phyloP scores from a whole-genome alignment of 2,113 vertebrate species.

The Dryoscopus gambensis region DNA sequence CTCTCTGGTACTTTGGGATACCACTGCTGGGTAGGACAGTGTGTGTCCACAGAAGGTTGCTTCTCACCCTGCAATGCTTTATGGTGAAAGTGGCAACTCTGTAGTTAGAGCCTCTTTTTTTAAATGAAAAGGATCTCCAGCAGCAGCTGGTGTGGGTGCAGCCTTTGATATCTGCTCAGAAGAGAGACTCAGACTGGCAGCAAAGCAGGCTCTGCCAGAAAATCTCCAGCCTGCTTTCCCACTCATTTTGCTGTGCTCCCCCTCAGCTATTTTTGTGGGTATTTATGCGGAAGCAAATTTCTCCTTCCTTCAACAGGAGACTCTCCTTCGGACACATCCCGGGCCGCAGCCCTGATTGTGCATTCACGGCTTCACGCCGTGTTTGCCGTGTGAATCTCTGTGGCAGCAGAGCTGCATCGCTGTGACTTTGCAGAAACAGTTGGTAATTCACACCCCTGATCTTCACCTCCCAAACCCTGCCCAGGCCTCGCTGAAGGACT shows the following conservation, averaged over 20 bases:
- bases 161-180: neutral
- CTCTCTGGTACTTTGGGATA: neutral
- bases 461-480: neutral
- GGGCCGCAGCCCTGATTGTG: neutral
- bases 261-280: neutral
- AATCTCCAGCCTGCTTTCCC: neutral
- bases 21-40: neutral
- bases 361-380: fast-evolving
- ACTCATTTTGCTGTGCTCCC: neutral
- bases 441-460: neutral
- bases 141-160: neutral
- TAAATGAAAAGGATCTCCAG: neutral
- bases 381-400: neutral
- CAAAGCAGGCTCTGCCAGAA: neutral
- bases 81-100: neutral
- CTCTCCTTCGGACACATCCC: neutral
- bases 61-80: neutral
- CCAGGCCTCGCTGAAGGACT: neutral
- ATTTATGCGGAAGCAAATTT: neutral
- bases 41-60: neutral
- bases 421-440: neutral
- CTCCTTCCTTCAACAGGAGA: neutral
- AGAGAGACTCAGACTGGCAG: neutral
- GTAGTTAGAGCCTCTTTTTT: neutral
- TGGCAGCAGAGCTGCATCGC: neutral